These are phyloP conservation scores for Macrosiphum euphorbiae DNA, from an alignment of 2,888 invertebrate species.

Conservation along the genomic window DNA sequence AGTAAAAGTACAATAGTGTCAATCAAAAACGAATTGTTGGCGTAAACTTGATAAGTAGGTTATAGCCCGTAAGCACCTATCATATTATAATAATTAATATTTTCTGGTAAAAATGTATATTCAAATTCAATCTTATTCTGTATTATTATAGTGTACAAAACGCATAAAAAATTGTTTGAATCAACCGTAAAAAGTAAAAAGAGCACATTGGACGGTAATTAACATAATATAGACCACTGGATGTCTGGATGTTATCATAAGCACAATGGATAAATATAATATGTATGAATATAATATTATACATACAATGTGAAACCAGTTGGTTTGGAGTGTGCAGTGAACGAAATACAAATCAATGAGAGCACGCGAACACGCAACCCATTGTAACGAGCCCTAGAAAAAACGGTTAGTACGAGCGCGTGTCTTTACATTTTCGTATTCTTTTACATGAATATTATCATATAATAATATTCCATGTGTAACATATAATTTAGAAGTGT, in stretches of 20 bases:
- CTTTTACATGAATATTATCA: background rate
- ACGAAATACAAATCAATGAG: conserved; percentile 13
- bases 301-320: background rate
- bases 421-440: background rate
- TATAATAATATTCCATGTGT: background rate
- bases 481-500: background rate
- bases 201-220: background rate
- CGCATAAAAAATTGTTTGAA: background rate
- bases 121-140: background rate
- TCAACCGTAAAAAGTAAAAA: conserved; percentile 31
- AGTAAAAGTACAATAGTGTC: background rate
- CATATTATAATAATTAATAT: background rate
- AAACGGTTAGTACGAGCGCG: background rate
- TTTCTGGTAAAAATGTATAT: background rate
- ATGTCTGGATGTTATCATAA: conserved; percentile 20
- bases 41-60: background rate
- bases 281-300: background rate
- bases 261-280: background rate
- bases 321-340: background rate
- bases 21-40: background rate
- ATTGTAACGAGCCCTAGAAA: conserved; percentile 30
- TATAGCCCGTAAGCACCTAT: background rate
- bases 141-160: background rate
- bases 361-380: conserved; percentile 39
- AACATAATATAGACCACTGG: background rate